Evolutionary conservation across 2,797 vertebrate species (phyloP), one percentile per base, ranked within the genome.

Genomic region (Bucorvus abyssinicus): DNA sequence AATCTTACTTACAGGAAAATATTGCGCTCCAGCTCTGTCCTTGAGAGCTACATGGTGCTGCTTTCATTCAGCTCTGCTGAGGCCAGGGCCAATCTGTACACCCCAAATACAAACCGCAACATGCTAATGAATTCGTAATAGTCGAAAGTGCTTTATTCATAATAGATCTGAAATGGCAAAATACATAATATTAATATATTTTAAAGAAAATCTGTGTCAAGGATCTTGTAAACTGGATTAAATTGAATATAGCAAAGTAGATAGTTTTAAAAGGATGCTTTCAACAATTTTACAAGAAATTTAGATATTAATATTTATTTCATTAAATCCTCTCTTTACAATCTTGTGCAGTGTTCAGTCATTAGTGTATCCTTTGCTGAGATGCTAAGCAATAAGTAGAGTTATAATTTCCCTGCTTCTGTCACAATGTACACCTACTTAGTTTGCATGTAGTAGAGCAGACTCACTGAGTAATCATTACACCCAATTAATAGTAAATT

Each of bases 1-100:
- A 81, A 90, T 84, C 74, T 94, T 74, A 83, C 38, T 26, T 90
- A 92, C 59, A 44, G 57, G 76, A 91, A 89, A 88, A 87, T 61
- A 77, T 5, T 32, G 4, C 55, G 85, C 21, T 89, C 32, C 68
- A 81, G 49, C 56, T 40, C 49, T 70, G 50, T 47, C 69, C 47
- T 56, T 80, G 79, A 91, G 81, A 94, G 42, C 40, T 87, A 40
- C 57, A 47, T 26, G 27, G 18, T 32, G 5, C 36, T 73, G 67
- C 83, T 92, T 89, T 75, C 50, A 84, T 70, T 52, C 60, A 63
- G 22, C 44, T 89, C 75, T 85, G 76, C 29, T 86, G 75, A 88
- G 76, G 55, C 21, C 65, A 77, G 42, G 63, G 88, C 27, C 63
- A 69, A 93, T 82, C 74, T 81, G n/a, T 64, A 56, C 50, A 60